A percentile compares a stretch with the other conserved stretches of the same genome.
phyloP scores from a whole-genome alignment of 2,888 invertebrate species.

The Diaprepes abbreviatus region DNA sequence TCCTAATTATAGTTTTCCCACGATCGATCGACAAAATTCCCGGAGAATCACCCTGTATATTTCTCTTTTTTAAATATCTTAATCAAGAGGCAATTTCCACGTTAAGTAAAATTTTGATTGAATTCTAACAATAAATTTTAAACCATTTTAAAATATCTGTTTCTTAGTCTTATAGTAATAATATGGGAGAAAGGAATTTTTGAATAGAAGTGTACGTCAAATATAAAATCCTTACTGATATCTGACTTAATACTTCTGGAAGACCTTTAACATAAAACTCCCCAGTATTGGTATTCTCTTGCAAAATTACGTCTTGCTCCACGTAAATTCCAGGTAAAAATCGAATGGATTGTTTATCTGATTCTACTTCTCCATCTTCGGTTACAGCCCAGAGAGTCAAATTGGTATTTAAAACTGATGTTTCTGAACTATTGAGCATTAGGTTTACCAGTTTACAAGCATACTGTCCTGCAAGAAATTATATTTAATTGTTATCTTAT shows the following conservation, averaged over 20 bases:
- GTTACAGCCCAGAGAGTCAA: conserved; percentile 62
- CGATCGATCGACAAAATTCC: no score
- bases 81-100: no score
- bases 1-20: no score
- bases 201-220: no score
- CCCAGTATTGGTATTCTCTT: conserved; percentile 54
- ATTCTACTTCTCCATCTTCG: conserved; percentile 57
- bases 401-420: conserved; percentile 60
- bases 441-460: conserved; percentile 62
- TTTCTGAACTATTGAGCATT: conserved; percentile 55
- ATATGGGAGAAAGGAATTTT: no score
- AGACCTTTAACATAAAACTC: conserved; percentile 70
- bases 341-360: conserved; percentile 58
- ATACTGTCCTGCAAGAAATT: conserved; percentile 62
- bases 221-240: conserved; percentile 65
- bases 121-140: no score
- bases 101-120: no score
- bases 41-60: no score
- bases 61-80: no score
- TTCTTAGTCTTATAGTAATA: no score
- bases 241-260: conserved; percentile 71
- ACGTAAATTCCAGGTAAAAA: conserved; percentile 64
- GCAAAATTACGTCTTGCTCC: conserved; percentile 55
- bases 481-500: no score
- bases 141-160: no score